Evolutionary conservation across 2,113 vertebrate species (phyloP).

Genomic region (Dipodomys merriami): DNA sequence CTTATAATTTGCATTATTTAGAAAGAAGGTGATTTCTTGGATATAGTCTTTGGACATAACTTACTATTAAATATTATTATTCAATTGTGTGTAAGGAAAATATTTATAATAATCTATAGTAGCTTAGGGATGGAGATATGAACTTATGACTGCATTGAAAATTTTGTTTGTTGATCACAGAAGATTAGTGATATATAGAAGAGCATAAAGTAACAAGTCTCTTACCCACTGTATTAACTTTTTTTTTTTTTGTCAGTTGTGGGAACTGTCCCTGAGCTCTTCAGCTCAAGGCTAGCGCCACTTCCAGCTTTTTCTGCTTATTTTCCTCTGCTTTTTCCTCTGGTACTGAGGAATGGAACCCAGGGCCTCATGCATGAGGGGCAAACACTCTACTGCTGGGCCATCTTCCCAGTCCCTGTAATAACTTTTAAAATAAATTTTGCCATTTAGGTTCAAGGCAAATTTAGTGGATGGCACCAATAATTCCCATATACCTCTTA

Average conservation of each 20-base stretch:
- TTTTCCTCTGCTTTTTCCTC: too few species aligned
- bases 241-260: neutral
- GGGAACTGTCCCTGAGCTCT: too few species aligned
- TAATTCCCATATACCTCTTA: neutral
- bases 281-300: too few species aligned
- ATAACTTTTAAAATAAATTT: neutral
- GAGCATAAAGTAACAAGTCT: neutral
- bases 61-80: neutral
- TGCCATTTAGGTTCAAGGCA: neutral
- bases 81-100: conserved; percentile 8
- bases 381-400: too few species aligned
- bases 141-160: conserved; percentile 30
- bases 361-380: too few species aligned
- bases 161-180: conserved; percentile 31
- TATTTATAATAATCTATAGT: neutral
- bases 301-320: too few species aligned
- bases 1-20: conserved; percentile 21
- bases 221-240: neutral
- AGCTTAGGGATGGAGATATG: neutral
- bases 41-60: conserved; percentile 12
- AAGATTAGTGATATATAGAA: neutral
- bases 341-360: too few species aligned
- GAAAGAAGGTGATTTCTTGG: conserved; percentile 27
- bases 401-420: neutral
- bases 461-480: neutral